Evolutionary conservation across 2,888 invertebrate species (phyloP).

Genomic region (Amphipoea oculea): DNA sequence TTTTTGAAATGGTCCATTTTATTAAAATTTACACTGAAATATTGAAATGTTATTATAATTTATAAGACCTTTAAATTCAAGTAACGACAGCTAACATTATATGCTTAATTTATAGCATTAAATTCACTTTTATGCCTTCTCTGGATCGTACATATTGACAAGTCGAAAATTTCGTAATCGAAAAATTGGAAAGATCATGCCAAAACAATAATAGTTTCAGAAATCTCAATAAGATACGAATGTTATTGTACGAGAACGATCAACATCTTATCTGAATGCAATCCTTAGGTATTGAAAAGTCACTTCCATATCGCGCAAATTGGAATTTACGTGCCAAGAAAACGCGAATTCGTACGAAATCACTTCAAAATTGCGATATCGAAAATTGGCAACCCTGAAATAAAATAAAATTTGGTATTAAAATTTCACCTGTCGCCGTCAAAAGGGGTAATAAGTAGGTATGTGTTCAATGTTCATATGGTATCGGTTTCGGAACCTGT

Average conservation of each 20-base stretch:
- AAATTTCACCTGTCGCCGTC: slow-evolving; percentile 79
- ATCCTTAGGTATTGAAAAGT: slow-evolving; percentile 33
- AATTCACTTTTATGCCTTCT: slow-evolving; percentile 38
- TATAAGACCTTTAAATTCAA: slow-evolving; percentile 43
- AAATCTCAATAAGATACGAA: slow-evolving; percentile 39
- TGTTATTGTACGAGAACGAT: slow-evolving; percentile 38
- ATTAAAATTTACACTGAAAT: slow-evolving; percentile 35
- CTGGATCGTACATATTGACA: slow-evolving; percentile 9
- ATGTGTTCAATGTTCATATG: slow-evolving; percentile 48
- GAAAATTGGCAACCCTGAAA: slow-evolving; percentile 47
- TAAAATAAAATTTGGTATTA: slow-evolving; percentile 71
- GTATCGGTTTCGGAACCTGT: slow-evolving; percentile 61
- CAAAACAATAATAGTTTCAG: slow-evolving; percentile 41
- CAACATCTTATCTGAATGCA: slow-evolving; percentile 33
- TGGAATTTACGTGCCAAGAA: slow-evolving; percentile 32
- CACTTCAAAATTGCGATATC: slow-evolving; percentile 12
- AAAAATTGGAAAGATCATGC: slow-evolving; percentile 26
- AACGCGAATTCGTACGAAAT: slow-evolving; percentile 13
- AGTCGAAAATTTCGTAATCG: slow-evolving; percentile 20
- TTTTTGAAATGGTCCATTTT: slow-evolving; percentile 32
- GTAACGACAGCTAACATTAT: slow-evolving; percentile 43
- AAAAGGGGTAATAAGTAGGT: slow-evolving; percentile 63
- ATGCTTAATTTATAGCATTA: slow-evolving; percentile 44
- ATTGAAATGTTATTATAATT: slow-evolving; percentile 55
- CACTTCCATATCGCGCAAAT: slow-evolving; percentile 21